Conservation (phyloP, 2,113 vertebrate species). For the Passer domesticus region DNA sequence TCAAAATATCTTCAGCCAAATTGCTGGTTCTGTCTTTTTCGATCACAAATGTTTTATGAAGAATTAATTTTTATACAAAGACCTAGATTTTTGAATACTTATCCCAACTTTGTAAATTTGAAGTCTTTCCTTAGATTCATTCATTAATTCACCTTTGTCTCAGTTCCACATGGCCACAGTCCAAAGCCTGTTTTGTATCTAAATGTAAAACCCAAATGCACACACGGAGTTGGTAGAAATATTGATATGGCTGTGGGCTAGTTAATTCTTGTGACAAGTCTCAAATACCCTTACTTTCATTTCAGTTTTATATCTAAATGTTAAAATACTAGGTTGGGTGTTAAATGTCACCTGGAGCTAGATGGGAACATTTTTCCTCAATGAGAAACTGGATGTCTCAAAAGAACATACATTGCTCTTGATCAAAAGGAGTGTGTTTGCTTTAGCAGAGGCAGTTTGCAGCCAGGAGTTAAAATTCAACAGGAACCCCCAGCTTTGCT, state of each 20-base stretch:
- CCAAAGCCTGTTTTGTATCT: background rate
- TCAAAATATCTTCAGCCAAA: background rate
- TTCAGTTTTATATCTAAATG: background rate
- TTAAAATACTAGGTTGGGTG: background rate
- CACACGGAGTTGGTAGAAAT: background rate
- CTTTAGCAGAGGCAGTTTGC: background rate
- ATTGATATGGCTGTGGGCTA: background rate
- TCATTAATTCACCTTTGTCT: background rate
- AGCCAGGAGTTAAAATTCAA: background rate
- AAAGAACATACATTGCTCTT: background rate
- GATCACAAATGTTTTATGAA: background rate
- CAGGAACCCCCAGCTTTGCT: background rate
- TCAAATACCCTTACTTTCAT: background rate
- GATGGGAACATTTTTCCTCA: background rate
- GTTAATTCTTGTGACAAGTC: background rate
- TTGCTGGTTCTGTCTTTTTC: background rate
- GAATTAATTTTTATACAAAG: background rate
- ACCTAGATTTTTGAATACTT: background rate
- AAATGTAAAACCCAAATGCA: background rate
- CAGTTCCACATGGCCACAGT: background rate
- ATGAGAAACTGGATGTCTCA: background rate
- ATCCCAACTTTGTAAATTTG: background rate
- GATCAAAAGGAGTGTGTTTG: background rate
- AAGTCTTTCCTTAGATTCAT: background rate
- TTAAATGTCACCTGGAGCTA: background rate